phyloP scores from a whole-genome alignment of 2,888 invertebrate species.

The Aleiodes alternator region DNA sequence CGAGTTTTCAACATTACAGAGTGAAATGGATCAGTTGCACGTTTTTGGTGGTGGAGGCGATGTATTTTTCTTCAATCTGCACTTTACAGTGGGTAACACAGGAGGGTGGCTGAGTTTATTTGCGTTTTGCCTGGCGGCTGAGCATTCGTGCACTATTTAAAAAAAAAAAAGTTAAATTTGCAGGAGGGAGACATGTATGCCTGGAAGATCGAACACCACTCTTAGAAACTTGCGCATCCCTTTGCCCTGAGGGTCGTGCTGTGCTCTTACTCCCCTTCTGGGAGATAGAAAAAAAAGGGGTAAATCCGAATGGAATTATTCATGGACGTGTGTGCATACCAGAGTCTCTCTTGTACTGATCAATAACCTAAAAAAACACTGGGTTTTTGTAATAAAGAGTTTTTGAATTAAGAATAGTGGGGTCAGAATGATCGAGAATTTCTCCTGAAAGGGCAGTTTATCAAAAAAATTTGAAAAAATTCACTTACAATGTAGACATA shows the following conservation, averaged over 20 bases:
- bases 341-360: constrained; percentile 36
- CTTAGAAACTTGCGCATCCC: constrained; percentile 58
- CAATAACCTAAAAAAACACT: constrained; percentile 28
- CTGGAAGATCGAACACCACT: constrained; percentile 49
- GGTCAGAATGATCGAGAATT: too few species aligned
- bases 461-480: too few species aligned
- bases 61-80: constrained; percentile 70
- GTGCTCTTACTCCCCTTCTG: background rate
- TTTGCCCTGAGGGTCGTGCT: constrained; percentile 53
- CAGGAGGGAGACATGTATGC: constrained; percentile 51
- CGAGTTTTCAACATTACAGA: background rate
- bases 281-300: constrained; percentile 60
- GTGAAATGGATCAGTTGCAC: constrained; percentile 43
- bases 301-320: constrained; percentile 70
- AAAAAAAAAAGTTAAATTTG: constrained; percentile 48
- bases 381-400: background rate
- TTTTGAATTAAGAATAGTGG: background rate
- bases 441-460: too few species aligned
- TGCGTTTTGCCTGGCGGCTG: constrained; percentile 74
- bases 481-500: too few species aligned
- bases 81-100: constrained; percentile 44
- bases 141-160: constrained; percentile 67
- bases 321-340: constrained; percentile 55
- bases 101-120: constrained; percentile 61
- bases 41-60: constrained; percentile 51